Evolutionary conservation across 2,113 vertebrate genomes (phyloP).

Genomic region (Amazona vittata): DNA sequence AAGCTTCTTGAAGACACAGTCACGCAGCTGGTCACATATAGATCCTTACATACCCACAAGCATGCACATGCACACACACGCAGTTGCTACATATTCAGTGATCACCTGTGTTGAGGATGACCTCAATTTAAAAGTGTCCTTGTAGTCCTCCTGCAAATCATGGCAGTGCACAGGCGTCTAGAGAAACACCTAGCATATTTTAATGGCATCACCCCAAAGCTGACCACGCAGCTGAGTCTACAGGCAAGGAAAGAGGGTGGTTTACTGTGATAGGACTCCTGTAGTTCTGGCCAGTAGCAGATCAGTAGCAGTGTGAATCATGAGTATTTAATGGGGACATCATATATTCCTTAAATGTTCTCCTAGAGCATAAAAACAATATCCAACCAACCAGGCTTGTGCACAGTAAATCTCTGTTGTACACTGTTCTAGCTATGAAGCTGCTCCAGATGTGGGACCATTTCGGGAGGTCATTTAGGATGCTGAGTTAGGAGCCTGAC

Average conservation of each 20-base stretch:
- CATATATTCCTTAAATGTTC: background rate
- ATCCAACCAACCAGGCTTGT: background rate
- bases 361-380: background rate
- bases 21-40: background rate
- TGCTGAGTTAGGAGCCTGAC: background rate
- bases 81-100: background rate
- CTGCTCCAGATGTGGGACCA: background rate
- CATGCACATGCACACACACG: accelerated
- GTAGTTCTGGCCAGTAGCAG: background rate
- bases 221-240: background rate
- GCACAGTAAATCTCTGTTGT: background rate
- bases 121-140: background rate
- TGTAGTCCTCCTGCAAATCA: background rate
- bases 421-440: background rate
- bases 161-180: background rate
- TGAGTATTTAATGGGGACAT: background rate
- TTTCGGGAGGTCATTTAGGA: background rate
- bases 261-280: background rate
- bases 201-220: background rate
- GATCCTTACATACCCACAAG: background rate
- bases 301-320: background rate
- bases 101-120: background rate
- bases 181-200: background rate
- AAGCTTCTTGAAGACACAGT: background rate
- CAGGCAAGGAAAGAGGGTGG: background rate